phyloP scores from a whole-genome alignment of 2,113 vertebrate species.

The Bos javanicus region DNA sequence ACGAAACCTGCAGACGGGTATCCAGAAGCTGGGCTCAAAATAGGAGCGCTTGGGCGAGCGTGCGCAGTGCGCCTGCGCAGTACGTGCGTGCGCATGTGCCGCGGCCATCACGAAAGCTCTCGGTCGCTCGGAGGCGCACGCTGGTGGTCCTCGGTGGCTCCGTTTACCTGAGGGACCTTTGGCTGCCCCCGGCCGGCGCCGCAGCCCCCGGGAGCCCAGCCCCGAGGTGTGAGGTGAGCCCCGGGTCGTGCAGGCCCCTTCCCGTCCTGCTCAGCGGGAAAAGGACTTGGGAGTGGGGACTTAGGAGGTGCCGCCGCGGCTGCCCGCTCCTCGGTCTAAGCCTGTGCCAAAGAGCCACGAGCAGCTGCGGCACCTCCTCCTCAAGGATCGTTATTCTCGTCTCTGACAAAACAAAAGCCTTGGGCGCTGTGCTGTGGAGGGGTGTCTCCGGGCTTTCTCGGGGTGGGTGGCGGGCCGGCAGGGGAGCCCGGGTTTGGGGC shows the following conservation, averaged over 20 bases:
- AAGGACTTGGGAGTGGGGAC: background rate
- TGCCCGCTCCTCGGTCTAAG: background rate
- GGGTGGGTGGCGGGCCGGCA: background rate
- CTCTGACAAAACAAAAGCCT: slow-evolving; percentile 56
- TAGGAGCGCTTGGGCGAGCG: no score
- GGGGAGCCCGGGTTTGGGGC: background rate
- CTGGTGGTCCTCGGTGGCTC: no score
- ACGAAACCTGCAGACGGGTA: no score
- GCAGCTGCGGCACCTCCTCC: slow-evolving; percentile 24
- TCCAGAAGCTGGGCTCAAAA: no score
- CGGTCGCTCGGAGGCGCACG: no score
- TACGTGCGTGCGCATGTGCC: no score
- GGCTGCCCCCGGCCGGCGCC: background rate
- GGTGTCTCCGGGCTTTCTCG: background rate
- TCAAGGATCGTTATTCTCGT: slow-evolving; percentile 30
- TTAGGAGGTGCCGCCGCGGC: background rate
- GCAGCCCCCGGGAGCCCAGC: background rate
- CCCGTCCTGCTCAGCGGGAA: background rate
- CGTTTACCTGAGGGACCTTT: no score
- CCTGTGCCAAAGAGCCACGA: background rate
- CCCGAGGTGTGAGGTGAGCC: background rate
- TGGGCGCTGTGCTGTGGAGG: background rate
- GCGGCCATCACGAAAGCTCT: no score
- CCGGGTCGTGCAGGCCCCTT: background rate
- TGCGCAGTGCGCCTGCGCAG: no score